Conservation (phyloP, 2,888 invertebrate species). For the Brenthis ino region DNA sequence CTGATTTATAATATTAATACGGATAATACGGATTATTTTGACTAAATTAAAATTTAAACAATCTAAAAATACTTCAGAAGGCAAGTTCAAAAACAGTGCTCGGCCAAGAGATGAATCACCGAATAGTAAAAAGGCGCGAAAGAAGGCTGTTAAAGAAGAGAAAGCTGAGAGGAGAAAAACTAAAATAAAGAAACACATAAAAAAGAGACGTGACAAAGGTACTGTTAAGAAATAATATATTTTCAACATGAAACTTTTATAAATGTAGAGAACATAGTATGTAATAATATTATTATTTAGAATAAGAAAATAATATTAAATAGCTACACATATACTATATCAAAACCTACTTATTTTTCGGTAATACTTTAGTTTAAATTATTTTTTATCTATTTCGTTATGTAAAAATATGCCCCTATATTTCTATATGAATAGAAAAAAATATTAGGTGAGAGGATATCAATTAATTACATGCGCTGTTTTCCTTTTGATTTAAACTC, state of each 20-base stretch:
- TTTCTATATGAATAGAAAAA: no score
- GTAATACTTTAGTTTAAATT: no score
- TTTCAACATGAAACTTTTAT: not conserved
- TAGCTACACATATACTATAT: not conserved
- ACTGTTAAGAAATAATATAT: conserved; percentile 58
- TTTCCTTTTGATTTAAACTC: no score
- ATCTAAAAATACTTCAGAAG: conserved; percentile 51
- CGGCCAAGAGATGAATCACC: conserved; percentile 91
- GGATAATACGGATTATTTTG: not conserved
- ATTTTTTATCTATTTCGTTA: no score
- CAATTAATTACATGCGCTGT: no score
- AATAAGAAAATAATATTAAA: not conserved
- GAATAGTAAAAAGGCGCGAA: conserved; percentile 91
- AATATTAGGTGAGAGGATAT: no score
- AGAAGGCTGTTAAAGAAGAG: conserved; percentile 93
- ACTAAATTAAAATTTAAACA: not conserved
- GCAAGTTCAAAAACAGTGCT: conserved; percentile 84
- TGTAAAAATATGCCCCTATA: no score
- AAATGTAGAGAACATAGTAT: not conserved
- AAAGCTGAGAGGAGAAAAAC: conserved; percentile 93
- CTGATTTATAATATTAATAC: no score
- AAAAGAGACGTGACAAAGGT: conserved; percentile 91
- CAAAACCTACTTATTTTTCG: not conserved
- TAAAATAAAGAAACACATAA: conserved; percentile 96
- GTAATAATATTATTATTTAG: no score